Percentiles rank a stretch among this genome's conserved stretches.
Conservation (phyloP, 2,797 vertebrate species). For the Lemur catta region DNA sequence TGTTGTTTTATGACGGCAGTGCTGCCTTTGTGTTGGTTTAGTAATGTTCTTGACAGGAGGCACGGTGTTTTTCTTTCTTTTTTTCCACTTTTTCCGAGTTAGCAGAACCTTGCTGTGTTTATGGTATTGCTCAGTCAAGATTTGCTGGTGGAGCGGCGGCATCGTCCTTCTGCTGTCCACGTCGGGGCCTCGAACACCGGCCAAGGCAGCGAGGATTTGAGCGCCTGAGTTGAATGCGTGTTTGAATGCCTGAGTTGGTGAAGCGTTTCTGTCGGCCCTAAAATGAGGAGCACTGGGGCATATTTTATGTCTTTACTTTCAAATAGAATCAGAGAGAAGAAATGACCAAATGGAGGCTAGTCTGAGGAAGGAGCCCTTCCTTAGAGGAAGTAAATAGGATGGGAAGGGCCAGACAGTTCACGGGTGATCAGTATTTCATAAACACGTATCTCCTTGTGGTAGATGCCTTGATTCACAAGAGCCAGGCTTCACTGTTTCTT, state of each 20-base stretch:
- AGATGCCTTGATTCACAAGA: not conserved
- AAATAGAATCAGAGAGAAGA: not conserved
- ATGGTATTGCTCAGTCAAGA: not conserved
- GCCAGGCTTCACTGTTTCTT: not conserved
- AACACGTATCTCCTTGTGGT: not conserved
- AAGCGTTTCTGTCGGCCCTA: not conserved
- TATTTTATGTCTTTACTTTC: not conserved
- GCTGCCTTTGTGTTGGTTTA: not conserved
- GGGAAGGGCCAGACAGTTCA: not conserved
- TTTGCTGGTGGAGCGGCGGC: not conserved
- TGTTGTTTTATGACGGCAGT: not conserved
- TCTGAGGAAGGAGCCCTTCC: not conserved
- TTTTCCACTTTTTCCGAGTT: not conserved
- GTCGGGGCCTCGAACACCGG: not conserved
- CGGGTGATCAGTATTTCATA: not conserved
- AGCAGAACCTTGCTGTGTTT: not conserved
- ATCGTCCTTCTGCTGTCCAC: not conserved
- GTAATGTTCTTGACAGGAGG: not conserved
- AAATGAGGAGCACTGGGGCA: not conserved
- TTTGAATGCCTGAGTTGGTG: not conserved
- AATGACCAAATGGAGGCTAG: not conserved
- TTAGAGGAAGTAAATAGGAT: not conserved
- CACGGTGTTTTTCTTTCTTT: not conserved
- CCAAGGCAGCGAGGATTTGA: not conserved
- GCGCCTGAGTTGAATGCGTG: not conserved